Base-by-base conservation (phyloP, 2,888 invertebrate species). In the Axea sp. region DNA sequence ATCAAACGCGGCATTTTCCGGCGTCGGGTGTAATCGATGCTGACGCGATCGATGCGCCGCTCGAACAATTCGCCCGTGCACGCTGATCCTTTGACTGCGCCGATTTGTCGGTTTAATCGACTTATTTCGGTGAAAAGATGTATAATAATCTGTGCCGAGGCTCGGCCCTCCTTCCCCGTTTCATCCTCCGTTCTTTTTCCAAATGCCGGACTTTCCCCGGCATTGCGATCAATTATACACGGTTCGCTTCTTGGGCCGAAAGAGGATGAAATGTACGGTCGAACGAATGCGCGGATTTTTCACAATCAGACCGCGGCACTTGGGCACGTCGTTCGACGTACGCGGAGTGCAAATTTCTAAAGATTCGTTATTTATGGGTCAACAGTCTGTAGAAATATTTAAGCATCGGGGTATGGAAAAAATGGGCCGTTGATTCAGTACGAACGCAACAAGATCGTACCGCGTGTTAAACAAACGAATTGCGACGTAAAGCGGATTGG, bases 11-110 rank as follows among this genome's bases (percentile, higher is more conserved):
- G 65, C 53, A 37, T 73, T 73, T 73, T 37, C 73, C 65, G 49
- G 55, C 51, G 64, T 59, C 43, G 59, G n/a, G 49, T 43, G 72
- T 72, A 72, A 65, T 65, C 72, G 64, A 53, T 51, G 60, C 69
- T 60, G 69, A 60, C 69, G 53, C 53, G 69, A 37, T 60, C 55
- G 57, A 49, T 68, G 24, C 68, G 59, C 39, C 49, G 39, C 8
- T 43, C 49, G 65, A 73, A 73, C 73, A 51, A 59, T 65, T 59
- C 59, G 65, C 41, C 45, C 45, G 31, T 59, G 31, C 45, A 47
- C 65, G 73, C 53, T 65, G 73, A 62, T 62, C 73, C 73, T 67
- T 73, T 67, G 73, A 67, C 73, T 65, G 30, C 60, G 33, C 60
- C 67, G 67, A 67, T 60, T 60, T 55, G 60, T 60, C 55, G 59